A percentile compares a stretch with the other conserved stretches of the same genome.
phyloP scores from a whole-genome alignment of 2,797 vertebrate species.

The Urophycis tenuis region DNA sequence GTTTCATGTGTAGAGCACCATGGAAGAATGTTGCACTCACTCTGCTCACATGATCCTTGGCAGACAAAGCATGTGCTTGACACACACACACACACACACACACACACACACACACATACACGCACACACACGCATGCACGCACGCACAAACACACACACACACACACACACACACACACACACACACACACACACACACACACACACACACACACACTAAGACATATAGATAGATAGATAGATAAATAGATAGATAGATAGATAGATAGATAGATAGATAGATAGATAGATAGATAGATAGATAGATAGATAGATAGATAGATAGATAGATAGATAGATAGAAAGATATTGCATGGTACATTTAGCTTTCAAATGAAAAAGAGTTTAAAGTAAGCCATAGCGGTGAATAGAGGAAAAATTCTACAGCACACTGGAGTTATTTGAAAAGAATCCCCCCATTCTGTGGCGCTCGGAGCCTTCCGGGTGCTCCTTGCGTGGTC shows the following conservation, averaged over 20 bases:
- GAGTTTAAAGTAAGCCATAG: not conserved
- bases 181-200: conserved; percentile 2
- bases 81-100: conserved; percentile 8
- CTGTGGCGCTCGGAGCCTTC: no score
- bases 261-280: not conserved
- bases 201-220: not conserved
- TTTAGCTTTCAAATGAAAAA: not conserved
- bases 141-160: conserved; percentile 1
- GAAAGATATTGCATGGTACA: not conserved
- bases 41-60: conserved; percentile 58
- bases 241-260: not conserved
- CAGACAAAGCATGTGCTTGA: conserved; percentile 42
- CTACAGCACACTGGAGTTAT: no score
- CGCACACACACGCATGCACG: not conserved
- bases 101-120: not conserved
- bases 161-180: not conserved
- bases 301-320: not conserved
- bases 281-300: not conserved
- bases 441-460: no score
- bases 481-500: no score
- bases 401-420: not conserved
- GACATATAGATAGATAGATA: not conserved
- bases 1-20: conserved; percentile 30
- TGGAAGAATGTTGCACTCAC: conserved; percentile 38
- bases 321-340: not conserved